These are phyloP conservation scores for Lasioglossum oenotherae DNA, from an alignment of 2,888 invertebrate genomes.

Conservation along the genomic window DNA sequence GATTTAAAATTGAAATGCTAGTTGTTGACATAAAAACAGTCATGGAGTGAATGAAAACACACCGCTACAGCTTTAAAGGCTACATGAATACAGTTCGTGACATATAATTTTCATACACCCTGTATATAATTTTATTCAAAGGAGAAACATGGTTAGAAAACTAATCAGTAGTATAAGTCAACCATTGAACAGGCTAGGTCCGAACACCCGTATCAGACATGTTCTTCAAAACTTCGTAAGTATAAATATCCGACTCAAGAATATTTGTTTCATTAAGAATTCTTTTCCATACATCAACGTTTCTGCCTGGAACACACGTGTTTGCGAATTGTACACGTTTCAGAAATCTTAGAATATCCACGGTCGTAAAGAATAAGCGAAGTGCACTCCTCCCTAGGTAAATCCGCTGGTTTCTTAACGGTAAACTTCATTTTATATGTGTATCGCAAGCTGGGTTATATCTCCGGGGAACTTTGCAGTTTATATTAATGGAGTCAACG, in stretches of 20 bases:
- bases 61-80: too few relatives aligned
- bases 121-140: not conserved
- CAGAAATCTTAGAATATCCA: constrained; percentile 42
- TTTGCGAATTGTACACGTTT: constrained; percentile 8
- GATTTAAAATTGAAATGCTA: too few relatives aligned
- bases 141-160: not conserved
- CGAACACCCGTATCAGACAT: not conserved
- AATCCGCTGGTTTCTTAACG: constrained; percentile 64
- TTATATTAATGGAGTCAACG: constrained; percentile 69
- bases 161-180: not conserved
- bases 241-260: not conserved
- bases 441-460: constrained; percentile 42
- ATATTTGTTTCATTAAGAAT: not conserved
- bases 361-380: constrained; percentile 54
- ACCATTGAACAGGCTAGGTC: not conserved
- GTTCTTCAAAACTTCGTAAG: not conserved
- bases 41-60: too few relatives aligned
- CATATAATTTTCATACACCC: too few relatives aligned
- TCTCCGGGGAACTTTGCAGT: constrained; percentile 55
- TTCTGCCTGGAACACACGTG: not conserved
- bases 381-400: constrained; percentile 43
- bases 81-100: too few relatives aligned
- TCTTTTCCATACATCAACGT: not conserved
- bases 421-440: constrained; percentile 55
- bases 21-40: too few relatives aligned